Conservation (phyloP, 1,140 invertebrate species). For the Ostrea denselamellosa region DNA sequence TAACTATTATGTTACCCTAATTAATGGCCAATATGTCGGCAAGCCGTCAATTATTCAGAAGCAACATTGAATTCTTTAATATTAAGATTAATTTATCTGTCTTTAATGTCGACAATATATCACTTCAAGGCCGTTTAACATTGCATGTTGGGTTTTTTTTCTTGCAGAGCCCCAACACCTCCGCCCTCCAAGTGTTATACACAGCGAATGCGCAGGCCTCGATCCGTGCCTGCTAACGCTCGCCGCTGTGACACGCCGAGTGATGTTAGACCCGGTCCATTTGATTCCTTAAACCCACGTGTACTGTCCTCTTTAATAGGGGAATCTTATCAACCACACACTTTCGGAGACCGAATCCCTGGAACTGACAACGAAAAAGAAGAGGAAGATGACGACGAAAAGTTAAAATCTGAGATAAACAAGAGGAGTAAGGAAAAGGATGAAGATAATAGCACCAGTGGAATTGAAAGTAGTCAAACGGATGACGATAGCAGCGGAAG, state of each 20-base stretch:
- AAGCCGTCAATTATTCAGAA: neutral
- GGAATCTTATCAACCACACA: constrained; percentile 33
- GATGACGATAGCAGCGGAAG: constrained; percentile 61
- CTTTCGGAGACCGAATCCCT: constrained; percentile 58
- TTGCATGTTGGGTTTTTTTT: neutral
- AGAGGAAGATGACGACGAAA: constrained; percentile 46
- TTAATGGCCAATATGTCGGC: constrained; percentile 3
- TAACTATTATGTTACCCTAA: neutral
- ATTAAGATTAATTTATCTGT: constrained; percentile 15
- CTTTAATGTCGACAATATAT: neutral
- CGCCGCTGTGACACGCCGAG: constrained; percentile 58
- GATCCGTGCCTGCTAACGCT: constrained; percentile 50
- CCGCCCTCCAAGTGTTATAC: neutral
- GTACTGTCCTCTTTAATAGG: constrained; percentile 61
- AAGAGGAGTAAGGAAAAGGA: constrained; percentile 38
- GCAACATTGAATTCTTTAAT: constrained; percentile 36
- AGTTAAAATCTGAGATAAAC: constrained; percentile 44
- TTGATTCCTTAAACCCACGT: constrained; percentile 65
- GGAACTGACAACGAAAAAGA: constrained; percentile 43
- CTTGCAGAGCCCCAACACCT: constrained; percentile 45
- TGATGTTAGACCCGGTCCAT: constrained; percentile 62
- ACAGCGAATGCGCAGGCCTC: constrained; percentile 43
- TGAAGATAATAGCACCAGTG: constrained; percentile 68
- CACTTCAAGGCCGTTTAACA: neutral
- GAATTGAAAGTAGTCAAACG: constrained; percentile 68